phyloP scores from a whole-genome alignment of 1,140 invertebrate genomes.

The Scaptomyza pallida region DNA sequence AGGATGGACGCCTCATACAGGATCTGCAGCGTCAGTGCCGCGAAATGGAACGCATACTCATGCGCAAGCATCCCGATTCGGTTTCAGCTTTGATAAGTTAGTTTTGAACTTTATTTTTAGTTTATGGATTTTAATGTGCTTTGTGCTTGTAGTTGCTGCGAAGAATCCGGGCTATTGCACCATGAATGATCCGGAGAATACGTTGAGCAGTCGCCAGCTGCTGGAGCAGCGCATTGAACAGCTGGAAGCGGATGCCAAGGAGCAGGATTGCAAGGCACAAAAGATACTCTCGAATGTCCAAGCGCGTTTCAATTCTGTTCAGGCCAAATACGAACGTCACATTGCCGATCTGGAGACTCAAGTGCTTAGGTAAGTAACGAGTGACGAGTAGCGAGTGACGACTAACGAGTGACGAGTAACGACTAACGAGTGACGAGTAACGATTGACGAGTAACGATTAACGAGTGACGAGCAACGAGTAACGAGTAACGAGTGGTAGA shows the following conservation, averaged over 20 bases:
- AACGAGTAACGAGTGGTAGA: not conserved
- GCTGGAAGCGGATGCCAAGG: slow-evolving; percentile 88
- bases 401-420: not conserved
- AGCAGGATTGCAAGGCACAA: slow-evolving; percentile 88
- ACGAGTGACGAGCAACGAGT: slow-evolving; percentile 1
- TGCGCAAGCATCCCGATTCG: slow-evolving; percentile 91
- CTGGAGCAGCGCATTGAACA: slow-evolving; percentile 89
- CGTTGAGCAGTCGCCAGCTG: slow-evolving; percentile 86
- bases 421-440: no score
- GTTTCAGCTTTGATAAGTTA: slow-evolving; percentile 89
- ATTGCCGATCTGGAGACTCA: slow-evolving; percentile 89
- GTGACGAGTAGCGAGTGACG: not conserved
- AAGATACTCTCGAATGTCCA: slow-evolving; percentile 89
- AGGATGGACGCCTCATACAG: slow-evolving; percentile 88
- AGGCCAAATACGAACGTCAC: slow-evolving; percentile 89
- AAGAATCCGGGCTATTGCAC: slow-evolving; percentile 84
- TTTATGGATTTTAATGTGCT: not conserved
- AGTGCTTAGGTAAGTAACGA: slow-evolving; percentile 84
- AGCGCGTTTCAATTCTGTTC: slow-evolving; percentile 90
- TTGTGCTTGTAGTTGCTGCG: slow-evolving; percentile 62
- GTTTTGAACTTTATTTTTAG: not conserved
- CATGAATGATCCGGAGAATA: slow-evolving; percentile 86
- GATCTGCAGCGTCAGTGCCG: slow-evolving; percentile 91
- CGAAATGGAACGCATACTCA: slow-evolving; percentile 91
- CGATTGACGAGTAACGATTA: not conserved